Conservation (phyloP, 1,140 invertebrate species). For the Conus betulinus region DNA sequence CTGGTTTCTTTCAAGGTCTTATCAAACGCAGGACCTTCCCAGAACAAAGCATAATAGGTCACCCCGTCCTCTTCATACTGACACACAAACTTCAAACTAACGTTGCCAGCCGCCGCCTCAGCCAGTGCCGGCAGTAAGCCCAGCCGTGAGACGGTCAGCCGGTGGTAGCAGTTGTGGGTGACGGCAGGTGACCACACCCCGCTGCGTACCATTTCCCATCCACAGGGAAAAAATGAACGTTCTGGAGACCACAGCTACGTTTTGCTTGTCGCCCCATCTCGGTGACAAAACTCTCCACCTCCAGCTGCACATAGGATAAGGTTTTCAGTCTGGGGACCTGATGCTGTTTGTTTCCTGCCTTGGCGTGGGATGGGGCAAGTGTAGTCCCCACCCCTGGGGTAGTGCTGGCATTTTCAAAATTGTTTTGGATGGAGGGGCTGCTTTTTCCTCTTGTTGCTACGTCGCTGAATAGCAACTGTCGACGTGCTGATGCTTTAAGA, state of each 20-base stretch:
- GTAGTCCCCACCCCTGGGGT: conserved; percentile 12
- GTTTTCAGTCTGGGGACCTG: background rate
- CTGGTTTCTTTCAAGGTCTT: no score
- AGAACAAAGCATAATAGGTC: conserved; percentile 55
- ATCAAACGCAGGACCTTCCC: conserved; percentile 33
- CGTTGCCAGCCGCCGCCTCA: conserved; percentile 47
- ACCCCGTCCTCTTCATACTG: conserved; percentile 53
- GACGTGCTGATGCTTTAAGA: background rate
- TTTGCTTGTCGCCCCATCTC: conserved; percentile 49
- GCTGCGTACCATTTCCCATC: conserved; percentile 44
- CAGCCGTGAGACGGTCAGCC: conserved; percentile 53
- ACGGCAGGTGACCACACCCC: conserved; percentile 44
- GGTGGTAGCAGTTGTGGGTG: conserved; percentile 48
- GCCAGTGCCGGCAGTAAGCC: conserved; percentile 58
- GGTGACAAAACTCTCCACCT: conserved; percentile 53
- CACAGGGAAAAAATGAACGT: conserved; percentile 53
- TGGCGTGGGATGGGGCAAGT: background rate
- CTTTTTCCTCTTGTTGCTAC: background rate
- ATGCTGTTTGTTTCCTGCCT: background rate
- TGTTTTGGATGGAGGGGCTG: background rate
- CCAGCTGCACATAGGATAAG: conserved; percentile 47
- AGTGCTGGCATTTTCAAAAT: conserved; percentile 16
- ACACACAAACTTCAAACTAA: conserved; percentile 44
- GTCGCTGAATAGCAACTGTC: conserved; percentile 1
- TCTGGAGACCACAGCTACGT: conserved; percentile 32